Evolutionary conservation across 1,140 invertebrate species (phyloP).

Genomic region (Psilanteris sp.): DNA sequence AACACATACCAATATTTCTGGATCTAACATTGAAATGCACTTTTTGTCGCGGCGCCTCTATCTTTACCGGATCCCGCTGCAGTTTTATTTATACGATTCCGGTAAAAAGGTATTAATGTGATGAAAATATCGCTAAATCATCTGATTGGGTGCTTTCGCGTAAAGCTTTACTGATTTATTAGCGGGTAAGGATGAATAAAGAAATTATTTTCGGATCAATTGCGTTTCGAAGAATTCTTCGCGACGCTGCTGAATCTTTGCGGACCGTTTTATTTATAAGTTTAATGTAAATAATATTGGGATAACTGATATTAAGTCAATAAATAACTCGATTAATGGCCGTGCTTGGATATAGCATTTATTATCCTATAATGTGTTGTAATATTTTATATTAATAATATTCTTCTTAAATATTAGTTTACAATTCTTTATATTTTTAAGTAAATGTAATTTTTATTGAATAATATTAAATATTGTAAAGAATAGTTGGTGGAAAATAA

Average conservation of each 20-base stretch:
- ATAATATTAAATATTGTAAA: too few relatives aligned
- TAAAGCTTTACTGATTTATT: constrained; percentile 25
- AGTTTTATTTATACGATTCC: constrained; percentile 61
- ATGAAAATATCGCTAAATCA: constrained; percentile 26
- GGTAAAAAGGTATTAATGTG: constrained; percentile 52
- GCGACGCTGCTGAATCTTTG: constrained; percentile 3
- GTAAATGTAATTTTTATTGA: too few relatives aligned
- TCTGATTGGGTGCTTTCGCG: constrained; percentile 35
- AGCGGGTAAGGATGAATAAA: constrained; percentile 15
- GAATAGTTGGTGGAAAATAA: too few relatives aligned
- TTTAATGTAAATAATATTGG: too few relatives aligned
- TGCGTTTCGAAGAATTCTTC: constrained; percentile 10
- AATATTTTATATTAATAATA: too few relatives aligned
- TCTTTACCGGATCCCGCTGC: constrained; percentile 33
- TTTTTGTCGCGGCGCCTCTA: constrained; percentile 52
- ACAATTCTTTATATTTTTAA: too few relatives aligned
- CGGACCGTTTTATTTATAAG: constrained; percentile 12
- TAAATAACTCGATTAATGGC: too few relatives aligned
- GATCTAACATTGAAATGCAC: constrained; percentile 54
- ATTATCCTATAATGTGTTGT: too few relatives aligned
- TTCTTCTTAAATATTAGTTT: too few relatives aligned
- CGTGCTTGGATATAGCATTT: too few relatives aligned
- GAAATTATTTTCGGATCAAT: constrained; percentile 46
- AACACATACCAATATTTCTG: constrained; percentile 53
- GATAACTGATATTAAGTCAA: too few relatives aligned